Percentiles rank a stretch among this genome's conserved stretches.
Evolutionary conservation across 2,888 invertebrate species (phyloP).

Genomic region (Nymphalis polychloros): DNA sequence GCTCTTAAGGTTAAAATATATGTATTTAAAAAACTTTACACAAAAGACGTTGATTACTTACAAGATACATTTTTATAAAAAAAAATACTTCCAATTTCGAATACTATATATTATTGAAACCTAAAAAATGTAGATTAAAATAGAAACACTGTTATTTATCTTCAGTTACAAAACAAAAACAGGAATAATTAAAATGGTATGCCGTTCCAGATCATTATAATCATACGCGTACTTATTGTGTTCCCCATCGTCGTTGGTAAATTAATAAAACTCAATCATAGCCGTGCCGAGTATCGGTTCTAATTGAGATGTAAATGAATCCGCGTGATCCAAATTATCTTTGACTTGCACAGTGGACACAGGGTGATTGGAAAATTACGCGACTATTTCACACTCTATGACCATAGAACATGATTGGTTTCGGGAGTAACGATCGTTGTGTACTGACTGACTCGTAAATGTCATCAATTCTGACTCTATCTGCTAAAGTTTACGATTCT

Average conservation of each 20-base stretch:
- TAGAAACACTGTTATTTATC: too few relatives aligned
- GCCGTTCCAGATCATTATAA: not conserved
- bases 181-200: not conserved
- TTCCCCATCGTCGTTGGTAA: constrained; percentile 19
- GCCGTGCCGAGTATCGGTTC: constrained; percentile 30
- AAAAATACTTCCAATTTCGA: too few relatives aligned
- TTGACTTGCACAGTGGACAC: constrained; percentile 36
- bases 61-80: too few relatives aligned
- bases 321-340: constrained; percentile 43
- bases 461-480: not conserved
- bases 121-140: too few relatives aligned
- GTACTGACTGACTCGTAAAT: not conserved
- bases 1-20: too few relatives aligned
- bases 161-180: not conserved
- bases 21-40: too few relatives aligned
- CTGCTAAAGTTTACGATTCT: not conserved
- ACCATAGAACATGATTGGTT: constrained; percentile 9
- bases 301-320: constrained; percentile 42
- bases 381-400: constrained; percentile 31
- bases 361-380: constrained; percentile 45
- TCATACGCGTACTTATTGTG: constrained; percentile 14
- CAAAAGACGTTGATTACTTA: too few relatives aligned
- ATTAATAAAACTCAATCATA: constrained; percentile 37
- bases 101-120: too few relatives aligned
- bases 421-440: constrained; percentile 1